Percentiles rank a stretch among this genome's conserved stretches.
Evolutionary conservation across 2,888 invertebrate genomes (phyloP).

Genomic region (Drosophila pegasa): DNA sequence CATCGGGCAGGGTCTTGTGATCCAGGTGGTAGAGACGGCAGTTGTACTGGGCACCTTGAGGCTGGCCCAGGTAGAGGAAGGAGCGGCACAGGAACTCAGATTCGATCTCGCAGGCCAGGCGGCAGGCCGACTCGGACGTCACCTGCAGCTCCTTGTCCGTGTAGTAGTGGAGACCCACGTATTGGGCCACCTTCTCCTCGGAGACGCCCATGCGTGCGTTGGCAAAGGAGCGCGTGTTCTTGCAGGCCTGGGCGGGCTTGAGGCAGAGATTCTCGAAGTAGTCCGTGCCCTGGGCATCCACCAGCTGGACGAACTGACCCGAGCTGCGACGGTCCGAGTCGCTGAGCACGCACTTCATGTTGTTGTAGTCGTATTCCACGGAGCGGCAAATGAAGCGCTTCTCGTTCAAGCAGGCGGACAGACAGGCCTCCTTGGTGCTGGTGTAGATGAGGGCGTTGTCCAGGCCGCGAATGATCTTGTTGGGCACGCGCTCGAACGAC

Average conservation of each 20-base stretch:
- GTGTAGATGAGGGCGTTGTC: constrained; percentile 97
- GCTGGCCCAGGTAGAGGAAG: constrained; percentile 89
- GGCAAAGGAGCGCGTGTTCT: constrained; percentile 91
- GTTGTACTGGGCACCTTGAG: constrained; percentile 92
- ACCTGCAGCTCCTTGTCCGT: constrained; percentile 97
- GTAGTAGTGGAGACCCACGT: constrained; percentile 96
- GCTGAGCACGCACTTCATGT: constrained; percentile 95
- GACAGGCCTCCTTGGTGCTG: constrained; percentile 96
- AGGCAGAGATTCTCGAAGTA: constrained; percentile 96
- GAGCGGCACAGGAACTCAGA: constrained; percentile 96
- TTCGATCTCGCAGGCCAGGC: constrained; percentile 95
- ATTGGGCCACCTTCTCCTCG: constrained; percentile 96
- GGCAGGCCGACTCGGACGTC: constrained; percentile 94
- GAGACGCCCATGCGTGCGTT: constrained; percentile 95
- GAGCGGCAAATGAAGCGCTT: constrained; percentile 96
- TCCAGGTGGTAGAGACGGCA: constrained; percentile 96
- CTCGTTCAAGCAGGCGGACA: constrained; percentile 96
- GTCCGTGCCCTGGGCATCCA: constrained; percentile 91
- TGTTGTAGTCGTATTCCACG: constrained; percentile 96
- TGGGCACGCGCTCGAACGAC: constrained; percentile 97
- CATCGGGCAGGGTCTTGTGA: constrained; percentile 96
- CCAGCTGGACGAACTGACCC: constrained; percentile 94
- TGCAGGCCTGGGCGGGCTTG: constrained; percentile 94
- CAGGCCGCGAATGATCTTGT: constrained; percentile 94
- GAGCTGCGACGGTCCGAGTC: constrained; percentile 95